These are phyloP conservation scores for Aproaerema taeniolella DNA, from an alignment of 2,888 invertebrate genomes.

Conservation along the genomic window DNA sequence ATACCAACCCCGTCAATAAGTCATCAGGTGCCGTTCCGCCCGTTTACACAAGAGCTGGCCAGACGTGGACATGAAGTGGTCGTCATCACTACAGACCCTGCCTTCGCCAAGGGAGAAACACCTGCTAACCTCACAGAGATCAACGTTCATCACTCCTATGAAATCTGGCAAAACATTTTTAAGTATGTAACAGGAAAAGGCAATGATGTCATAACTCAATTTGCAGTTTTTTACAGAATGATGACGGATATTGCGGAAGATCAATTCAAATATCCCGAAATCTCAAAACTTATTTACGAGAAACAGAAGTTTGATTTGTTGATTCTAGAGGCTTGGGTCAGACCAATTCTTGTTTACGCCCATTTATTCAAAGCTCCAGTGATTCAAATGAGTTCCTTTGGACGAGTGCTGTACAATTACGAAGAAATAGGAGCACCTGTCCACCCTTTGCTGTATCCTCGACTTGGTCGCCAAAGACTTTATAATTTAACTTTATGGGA, in stretches of 20 bases:
- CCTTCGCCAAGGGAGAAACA: slow-evolving; percentile 30
- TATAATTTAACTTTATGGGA: slow-evolving; percentile 25
- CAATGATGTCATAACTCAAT: slow-evolving; percentile 11
- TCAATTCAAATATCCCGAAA: slow-evolving; percentile 24
- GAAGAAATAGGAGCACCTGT: slow-evolving; percentile 29
- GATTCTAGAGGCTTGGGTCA: slow-evolving; percentile 22
- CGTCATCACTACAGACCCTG: slow-evolving; percentile 55
- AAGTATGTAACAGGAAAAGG: slow-evolving; percentile 16
- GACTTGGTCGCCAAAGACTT: slow-evolving; percentile 17
- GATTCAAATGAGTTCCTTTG: slow-evolving; percentile 38
- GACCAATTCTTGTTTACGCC: slow-evolving; percentile 18
- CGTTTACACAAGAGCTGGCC: slow-evolving; percentile 48
- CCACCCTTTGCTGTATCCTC: slow-evolving; percentile 33
- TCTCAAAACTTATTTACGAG: slow-evolving; percentile 25
- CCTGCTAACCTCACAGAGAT: slow-evolving; percentile 56
- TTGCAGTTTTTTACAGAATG: background rate
- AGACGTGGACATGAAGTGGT: slow-evolving; percentile 60
- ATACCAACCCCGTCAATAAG: slow-evolving; percentile 57
- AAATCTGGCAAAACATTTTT: slow-evolving; percentile 22
- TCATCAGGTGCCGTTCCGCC: slow-evolving; percentile 59
- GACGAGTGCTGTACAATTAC: slow-evolving; percentile 21
- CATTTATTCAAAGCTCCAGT: slow-evolving; percentile 30
- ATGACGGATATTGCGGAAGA: slow-evolving; percentile 18
- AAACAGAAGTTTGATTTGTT: slow-evolving; percentile 26
- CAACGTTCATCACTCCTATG: slow-evolving; percentile 41